Percentiles rank a stretch among this genome's conserved stretches.
Conservation (phyloP, 2,888 invertebrate genomes). For the Pheosia gnoma region DNA sequence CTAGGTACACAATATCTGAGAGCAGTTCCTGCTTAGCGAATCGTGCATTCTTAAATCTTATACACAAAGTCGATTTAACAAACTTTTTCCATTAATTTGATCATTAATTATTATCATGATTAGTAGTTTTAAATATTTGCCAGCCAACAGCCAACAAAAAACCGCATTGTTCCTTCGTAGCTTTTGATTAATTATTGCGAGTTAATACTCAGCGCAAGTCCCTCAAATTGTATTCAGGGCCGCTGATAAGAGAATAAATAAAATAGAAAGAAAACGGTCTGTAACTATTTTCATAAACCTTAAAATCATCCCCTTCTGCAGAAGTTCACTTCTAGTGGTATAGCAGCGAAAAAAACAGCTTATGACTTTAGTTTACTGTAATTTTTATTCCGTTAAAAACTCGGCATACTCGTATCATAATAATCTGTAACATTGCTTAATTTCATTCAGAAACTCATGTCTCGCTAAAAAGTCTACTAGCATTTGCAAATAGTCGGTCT, state of each 20-base stretch:
- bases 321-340: too few relatives aligned
- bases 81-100: neutral
- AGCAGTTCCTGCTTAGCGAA: too few relatives aligned
- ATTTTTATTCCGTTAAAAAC: too few relatives aligned
- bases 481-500: neutral
- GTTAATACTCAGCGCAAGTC: neutral
- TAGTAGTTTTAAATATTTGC: neutral
- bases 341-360: too few relatives aligned
- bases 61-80: too few relatives aligned
- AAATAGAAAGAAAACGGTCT: too few relatives aligned
- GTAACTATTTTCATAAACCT: too few relatives aligned
- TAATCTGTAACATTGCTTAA: too few relatives aligned
- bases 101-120: neutral
- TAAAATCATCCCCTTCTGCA: too few relatives aligned
- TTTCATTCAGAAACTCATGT: neutral
- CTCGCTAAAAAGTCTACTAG: neutral
- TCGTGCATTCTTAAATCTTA: too few relatives aligned
- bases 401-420: too few relatives aligned
- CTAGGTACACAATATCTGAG: neutral
- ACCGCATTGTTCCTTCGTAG: neutral
- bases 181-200: slow-evolving; percentile 10
- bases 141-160: neutral
- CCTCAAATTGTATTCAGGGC: neutral
- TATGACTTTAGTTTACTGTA: too few relatives aligned
- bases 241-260: neutral